Evolutionary conservation across 2,797 vertebrate species (phyloP).

Genomic region (Prionace glauca): DNA sequence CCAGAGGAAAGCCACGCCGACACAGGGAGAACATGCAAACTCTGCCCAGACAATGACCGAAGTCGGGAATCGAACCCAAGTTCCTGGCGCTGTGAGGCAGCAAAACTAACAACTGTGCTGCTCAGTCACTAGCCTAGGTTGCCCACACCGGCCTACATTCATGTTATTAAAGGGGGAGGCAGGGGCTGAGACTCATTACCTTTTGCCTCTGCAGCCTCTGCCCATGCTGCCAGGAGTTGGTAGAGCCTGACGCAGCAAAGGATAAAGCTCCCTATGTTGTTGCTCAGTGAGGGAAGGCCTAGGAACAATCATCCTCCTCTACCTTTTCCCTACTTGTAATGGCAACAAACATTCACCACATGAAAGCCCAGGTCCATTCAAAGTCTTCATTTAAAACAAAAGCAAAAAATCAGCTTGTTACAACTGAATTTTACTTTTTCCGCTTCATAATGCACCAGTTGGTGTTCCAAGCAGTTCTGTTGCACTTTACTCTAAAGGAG

Average conservation of each 20-base stretch:
- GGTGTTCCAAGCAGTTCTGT: too few relatives aligned
- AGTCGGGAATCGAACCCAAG: too few relatives aligned
- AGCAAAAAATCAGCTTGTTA: neutral
- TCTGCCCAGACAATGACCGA: too few relatives aligned
- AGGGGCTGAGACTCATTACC: neutral
- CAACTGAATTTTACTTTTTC: neutral
- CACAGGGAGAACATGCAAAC: too few relatives aligned
- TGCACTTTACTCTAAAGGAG: too few relatives aligned
- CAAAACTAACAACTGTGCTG: too few relatives aligned
- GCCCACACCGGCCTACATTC: neutral
- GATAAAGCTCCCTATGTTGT: neutral
- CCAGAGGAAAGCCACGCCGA: too few relatives aligned
- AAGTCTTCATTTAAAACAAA: neutral
- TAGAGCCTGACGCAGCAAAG: neutral
- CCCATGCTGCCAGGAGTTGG: neutral
- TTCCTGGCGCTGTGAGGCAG: too few relatives aligned
- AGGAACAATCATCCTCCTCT: neutral
- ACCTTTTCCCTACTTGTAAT: neutral
- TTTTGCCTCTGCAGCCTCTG: neutral
- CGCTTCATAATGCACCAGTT: neutral
- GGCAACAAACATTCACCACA: neutral
- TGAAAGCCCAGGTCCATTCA: neutral
- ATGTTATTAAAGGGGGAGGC: neutral
- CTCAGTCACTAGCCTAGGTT: too few relatives aligned
- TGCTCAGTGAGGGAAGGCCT: neutral